Percentiles rank a stretch among this genome's conserved stretches.
Evolutionary conservation across 2,797 vertebrate species (phyloP).

Genomic region (Argentina silus): DNA sequence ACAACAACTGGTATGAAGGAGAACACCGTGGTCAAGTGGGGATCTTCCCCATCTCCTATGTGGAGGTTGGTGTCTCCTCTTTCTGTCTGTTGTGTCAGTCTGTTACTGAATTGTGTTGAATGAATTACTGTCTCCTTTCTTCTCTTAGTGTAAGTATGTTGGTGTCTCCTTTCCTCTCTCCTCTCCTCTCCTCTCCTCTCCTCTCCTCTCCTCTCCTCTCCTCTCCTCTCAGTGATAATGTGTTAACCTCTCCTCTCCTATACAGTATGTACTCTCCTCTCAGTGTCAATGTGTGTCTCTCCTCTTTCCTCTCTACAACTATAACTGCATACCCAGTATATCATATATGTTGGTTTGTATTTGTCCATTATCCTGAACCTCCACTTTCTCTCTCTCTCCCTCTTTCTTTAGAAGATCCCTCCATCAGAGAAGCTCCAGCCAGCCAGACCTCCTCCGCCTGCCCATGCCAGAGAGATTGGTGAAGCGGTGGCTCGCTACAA

Average conservation of each 20-base stretch:
- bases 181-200: not conserved
- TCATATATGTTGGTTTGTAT: not conserved
- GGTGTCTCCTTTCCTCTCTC: not conserved
- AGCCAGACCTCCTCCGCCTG: slow-evolving; percentile 84
- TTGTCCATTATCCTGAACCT: not conserved
- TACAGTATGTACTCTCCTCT: not conserved
- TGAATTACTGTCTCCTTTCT: not conserved
- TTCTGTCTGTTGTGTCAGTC: too few species aligned
- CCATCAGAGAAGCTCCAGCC: slow-evolving; percentile 83
- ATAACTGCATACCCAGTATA: not conserved
- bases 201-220: too few species aligned
- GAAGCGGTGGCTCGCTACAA: slow-evolving; percentile 88
- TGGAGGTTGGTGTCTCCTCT: slow-evolving; percentile 76
- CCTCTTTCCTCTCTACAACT: not conserved
- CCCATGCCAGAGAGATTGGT: slow-evolving; percentile 83
- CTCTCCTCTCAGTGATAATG: too few species aligned
- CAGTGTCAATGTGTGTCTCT: not conserved
- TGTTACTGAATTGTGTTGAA: too few species aligned
- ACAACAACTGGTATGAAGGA: slow-evolving; percentile 91
- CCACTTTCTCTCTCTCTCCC: not conserved
- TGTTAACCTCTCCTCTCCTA: too few species aligned
- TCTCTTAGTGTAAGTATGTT: not conserved
- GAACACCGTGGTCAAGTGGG: slow-evolving; percentile 83
- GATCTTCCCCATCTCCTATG: slow-evolving; percentile 88
- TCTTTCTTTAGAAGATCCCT: slow-evolving; percentile 77